phyloP scores from a whole-genome alignment of 2,113 vertebrate genomes.

The Labrus mixtus region DNA sequence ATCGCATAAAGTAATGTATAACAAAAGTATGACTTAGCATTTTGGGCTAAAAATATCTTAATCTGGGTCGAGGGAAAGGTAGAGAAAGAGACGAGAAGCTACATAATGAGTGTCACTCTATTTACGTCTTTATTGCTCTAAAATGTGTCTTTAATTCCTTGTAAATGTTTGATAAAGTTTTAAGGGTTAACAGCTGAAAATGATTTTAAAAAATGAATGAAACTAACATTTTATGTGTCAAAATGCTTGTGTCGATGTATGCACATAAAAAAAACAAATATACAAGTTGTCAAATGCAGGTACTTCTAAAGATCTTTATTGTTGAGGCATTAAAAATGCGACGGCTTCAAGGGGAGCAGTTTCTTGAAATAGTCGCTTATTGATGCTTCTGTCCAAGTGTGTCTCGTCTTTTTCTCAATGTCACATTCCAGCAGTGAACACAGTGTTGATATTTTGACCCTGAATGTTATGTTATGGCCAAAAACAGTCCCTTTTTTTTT shows the following conservation, averaged over 20 bases:
- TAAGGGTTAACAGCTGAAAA: no score
- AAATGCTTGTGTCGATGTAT: no score
- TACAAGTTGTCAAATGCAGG: background rate
- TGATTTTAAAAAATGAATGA: no score
- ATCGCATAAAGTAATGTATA: background rate
- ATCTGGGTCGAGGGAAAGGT: background rate
- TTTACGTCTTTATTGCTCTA: background rate
- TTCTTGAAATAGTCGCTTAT: background rate
- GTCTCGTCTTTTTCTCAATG: slow-evolving; percentile 24
- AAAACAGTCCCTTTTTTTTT: slow-evolving; percentile 33
- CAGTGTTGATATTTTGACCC: slow-evolving; percentile 59
- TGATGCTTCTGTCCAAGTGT: background rate
- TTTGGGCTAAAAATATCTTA: background rate
- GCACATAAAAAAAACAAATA: no score
- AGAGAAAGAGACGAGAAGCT: background rate
- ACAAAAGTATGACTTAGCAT: background rate
- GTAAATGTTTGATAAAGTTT: background rate
- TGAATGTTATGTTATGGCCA: slow-evolving; percentile 44
- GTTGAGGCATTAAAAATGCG: background rate
- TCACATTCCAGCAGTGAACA: slow-evolving; percentile 37
- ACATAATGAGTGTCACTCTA: background rate
- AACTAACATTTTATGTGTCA: no score
- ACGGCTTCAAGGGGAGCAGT: background rate
- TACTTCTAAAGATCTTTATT: slow-evolving; percentile 10
- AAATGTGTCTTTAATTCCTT: background rate